These are phyloP conservation scores for Reticulitermes speratus DNA, from an alignment of 1,140 invertebrate genomes.

Conservation along the genomic window DNA sequence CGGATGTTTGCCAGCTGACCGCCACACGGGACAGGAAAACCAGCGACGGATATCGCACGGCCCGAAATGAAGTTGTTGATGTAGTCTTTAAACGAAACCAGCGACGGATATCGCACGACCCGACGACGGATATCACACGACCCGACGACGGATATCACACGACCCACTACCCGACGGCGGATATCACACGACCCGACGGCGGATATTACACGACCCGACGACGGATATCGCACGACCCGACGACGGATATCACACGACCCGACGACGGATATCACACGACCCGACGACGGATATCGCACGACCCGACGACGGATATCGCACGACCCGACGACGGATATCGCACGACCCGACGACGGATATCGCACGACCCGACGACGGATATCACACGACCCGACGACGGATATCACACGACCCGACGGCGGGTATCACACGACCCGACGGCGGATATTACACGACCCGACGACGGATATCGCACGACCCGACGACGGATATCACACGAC, in stretches of 20 bases:
- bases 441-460: not conserved
- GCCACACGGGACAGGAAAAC: not conserved
- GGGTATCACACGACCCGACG: not conserved
- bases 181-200: not conserved
- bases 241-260: not conserved
- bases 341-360: not conserved
- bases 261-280: not conserved
- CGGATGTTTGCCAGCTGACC: slow-evolving; percentile 13
- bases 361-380: not conserved
- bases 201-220: not conserved
- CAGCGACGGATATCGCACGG: not conserved
- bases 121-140: too few relatives aligned
- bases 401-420: not conserved
- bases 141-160: not conserved
- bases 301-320: not conserved
- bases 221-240: not conserved
- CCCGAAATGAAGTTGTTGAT: not conserved
- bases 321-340: not conserved
- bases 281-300: not conserved
- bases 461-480: not conserved
- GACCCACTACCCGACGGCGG: too few relatives aligned
- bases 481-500: too few relatives aligned
- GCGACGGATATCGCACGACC: too few relatives aligned
- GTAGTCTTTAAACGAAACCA: too few relatives aligned
- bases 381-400: not conserved